These are phyloP conservation scores for Trissoscelio sp. DNA, from an alignment of 2,888 invertebrate species.

Conservation along the genomic window DNA sequence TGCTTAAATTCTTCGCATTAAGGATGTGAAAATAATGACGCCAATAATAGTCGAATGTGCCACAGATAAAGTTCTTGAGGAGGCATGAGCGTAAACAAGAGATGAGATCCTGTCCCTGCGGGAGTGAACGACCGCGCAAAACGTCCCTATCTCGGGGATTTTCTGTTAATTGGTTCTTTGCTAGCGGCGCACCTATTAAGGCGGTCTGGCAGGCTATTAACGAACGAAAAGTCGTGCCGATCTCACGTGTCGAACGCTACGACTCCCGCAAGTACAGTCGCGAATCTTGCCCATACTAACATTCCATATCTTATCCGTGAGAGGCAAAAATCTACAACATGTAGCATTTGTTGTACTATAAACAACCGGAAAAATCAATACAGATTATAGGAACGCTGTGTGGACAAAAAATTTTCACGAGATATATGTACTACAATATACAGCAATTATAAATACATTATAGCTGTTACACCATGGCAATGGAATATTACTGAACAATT, in stretches of 20 bases:
- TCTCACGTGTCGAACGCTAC: constrained; percentile 66
- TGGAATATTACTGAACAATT: no score
- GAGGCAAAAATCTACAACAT: constrained; percentile 52
- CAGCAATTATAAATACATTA: constrained; percentile 38
- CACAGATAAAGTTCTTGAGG: constrained; percentile 70
- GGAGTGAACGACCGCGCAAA: constrained; percentile 73
- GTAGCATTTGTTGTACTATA: constrained; percentile 41
- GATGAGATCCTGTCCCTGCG: constrained; percentile 73
- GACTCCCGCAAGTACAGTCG: constrained; percentile 57
- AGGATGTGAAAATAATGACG: constrained; percentile 41
- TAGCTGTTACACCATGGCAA: no score
- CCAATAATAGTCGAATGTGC: constrained; percentile 68
- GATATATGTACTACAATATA: constrained; percentile 16
- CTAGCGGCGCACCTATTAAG: constrained; percentile 73
- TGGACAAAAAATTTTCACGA: constrained; percentile 16
- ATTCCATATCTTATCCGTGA: constrained; percentile 64
- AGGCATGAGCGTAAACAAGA: constrained; percentile 73
- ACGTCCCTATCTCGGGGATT: constrained; percentile 72
- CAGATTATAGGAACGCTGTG: constrained; percentile 30
- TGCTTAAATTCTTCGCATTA: constrained; percentile 28
- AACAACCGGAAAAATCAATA: constrained; percentile 52
- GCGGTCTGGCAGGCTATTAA: constrained; percentile 73
- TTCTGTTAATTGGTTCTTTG: constrained; percentile 78
- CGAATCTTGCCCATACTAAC: constrained; percentile 60
- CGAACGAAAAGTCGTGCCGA: constrained; percentile 74